These are phyloP conservation scores for Heterodera filipjevi DNA, from an alignment of 2,888 invertebrate genomes.

Conservation along the genomic window DNA sequence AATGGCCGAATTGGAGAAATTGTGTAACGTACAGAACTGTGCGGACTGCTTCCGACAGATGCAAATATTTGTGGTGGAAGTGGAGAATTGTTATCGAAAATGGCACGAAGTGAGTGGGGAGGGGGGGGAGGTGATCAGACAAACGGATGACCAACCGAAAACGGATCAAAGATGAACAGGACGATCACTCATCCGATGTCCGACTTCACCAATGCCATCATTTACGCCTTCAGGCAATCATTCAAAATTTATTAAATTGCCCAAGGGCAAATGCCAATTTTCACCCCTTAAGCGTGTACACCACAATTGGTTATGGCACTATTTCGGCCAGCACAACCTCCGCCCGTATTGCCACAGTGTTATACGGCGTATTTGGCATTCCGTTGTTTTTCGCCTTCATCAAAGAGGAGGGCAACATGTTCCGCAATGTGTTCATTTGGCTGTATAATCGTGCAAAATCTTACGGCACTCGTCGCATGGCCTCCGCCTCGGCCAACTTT, in stretches of 20 bases:
- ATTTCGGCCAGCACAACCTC: conserved; percentile 51
- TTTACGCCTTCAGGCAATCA: conserved; percentile 55
- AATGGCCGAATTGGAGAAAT: conserved; percentile 36
- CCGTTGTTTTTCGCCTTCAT: conserved; percentile 61
- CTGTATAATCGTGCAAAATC: conserved; percentile 47
- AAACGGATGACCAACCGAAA: neutral
- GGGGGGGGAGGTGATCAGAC: too few relatives aligned
- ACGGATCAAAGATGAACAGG: conserved; percentile 33
- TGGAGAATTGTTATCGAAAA: conserved; percentile 49
- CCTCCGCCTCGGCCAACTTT: neutral
- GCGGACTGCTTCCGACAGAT: conserved; percentile 44
- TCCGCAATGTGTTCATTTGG: conserved; percentile 48
- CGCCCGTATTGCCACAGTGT: conserved; percentile 49
- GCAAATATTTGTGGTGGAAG: conserved; percentile 32
- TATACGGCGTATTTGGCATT: conserved; percentile 55
- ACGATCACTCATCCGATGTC: conserved; percentile 53
- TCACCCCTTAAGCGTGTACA: conserved; percentile 51
- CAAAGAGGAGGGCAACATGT: conserved; percentile 56
- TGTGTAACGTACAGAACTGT: conserved; percentile 14
- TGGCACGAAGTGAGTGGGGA: conserved; percentile 44
- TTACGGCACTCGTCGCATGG: conserved; percentile 6
- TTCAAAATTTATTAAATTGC: neutral
- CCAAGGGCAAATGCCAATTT: neutral
- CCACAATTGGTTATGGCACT: conserved; percentile 60
- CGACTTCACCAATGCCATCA: conserved; percentile 55